Evolutionary conservation across 2,888 invertebrate species (phyloP).

Genomic region (Oxytorus armatus): DNA sequence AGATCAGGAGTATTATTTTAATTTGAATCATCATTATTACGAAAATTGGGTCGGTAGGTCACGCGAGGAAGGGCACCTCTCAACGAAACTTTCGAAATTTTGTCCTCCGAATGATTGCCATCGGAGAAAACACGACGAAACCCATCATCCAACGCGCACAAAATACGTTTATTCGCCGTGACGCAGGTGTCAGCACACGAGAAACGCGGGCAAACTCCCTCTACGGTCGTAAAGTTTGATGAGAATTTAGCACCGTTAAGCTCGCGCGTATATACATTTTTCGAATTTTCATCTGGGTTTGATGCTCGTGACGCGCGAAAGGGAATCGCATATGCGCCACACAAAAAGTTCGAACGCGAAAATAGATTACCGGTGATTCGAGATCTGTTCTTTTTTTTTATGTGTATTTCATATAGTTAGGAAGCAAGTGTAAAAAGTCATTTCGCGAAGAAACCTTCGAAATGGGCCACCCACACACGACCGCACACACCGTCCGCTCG

Average conservation of each 20-base stretch:
- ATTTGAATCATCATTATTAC: no score
- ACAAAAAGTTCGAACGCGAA: background rate
- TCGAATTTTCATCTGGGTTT: constrained; percentile 22
- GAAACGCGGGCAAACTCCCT: no score
- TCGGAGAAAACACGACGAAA: no score
- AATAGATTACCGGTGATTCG: background rate
- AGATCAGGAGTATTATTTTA: no score
- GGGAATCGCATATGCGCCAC: background rate
- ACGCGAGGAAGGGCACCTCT: no score
- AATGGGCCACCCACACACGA: constrained; percentile 48
- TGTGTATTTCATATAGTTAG: background rate
- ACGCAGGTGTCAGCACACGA: no score
- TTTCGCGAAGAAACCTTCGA: constrained; percentile 13
- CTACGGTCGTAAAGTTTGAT: constrained; percentile 35
- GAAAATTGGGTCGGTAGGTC: no score
- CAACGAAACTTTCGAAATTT: no score
- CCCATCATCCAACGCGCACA: no score
- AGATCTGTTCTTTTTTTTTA: background rate
- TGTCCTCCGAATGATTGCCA: no score
- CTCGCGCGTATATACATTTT: constrained; percentile 17
- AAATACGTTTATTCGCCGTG: no score
- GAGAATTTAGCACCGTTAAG: constrained; percentile 32
- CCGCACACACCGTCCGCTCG: constrained; percentile 30
- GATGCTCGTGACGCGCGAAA: background rate
- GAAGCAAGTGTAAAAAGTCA: constrained; percentile 3